Percentiles rank a stretch among this genome's conserved stretches.
Evolutionary conservation across 1,140 invertebrate genomes (phyloP).

Genomic region (Nasonia longicornis): DNA sequence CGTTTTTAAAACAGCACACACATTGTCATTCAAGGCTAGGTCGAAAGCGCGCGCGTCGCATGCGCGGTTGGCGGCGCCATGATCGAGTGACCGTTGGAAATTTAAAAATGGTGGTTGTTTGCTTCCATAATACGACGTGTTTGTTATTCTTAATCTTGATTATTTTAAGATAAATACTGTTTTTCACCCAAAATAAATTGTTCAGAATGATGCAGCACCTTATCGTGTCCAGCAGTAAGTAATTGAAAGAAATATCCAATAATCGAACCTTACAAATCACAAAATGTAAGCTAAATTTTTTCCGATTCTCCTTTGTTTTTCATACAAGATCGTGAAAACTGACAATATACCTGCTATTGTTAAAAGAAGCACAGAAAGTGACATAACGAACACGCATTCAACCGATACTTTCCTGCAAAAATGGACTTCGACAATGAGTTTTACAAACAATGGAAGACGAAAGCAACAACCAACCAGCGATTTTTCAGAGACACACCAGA

Average conservation of each 20-base stretch:
- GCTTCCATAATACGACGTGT: background rate
- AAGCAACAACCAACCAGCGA: background rate
- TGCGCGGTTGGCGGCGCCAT: no score
- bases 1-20: background rate
- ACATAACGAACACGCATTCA: no score
- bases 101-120: conserved; percentile 27
- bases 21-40: background rate
- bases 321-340: background rate
- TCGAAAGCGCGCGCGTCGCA: background rate
- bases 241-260: background rate
- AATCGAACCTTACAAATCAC: background rate
- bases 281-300: background rate
- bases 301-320: background rate
- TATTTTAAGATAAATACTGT: background rate
- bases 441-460: conserved; percentile 33
- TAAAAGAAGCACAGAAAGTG: background rate
- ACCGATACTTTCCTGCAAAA: background rate
- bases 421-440: conserved; percentile 33
- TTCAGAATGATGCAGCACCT: background rate
- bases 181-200: background rate
- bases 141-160: background rate
- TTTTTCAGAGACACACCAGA: conserved; percentile 5
- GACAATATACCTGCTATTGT: background rate
- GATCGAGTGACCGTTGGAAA: background rate
- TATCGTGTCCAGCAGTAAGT: background rate